Base-by-base conservation (phyloP, 2,888 invertebrate genomes). In the Calliscelio sp. region DNA sequence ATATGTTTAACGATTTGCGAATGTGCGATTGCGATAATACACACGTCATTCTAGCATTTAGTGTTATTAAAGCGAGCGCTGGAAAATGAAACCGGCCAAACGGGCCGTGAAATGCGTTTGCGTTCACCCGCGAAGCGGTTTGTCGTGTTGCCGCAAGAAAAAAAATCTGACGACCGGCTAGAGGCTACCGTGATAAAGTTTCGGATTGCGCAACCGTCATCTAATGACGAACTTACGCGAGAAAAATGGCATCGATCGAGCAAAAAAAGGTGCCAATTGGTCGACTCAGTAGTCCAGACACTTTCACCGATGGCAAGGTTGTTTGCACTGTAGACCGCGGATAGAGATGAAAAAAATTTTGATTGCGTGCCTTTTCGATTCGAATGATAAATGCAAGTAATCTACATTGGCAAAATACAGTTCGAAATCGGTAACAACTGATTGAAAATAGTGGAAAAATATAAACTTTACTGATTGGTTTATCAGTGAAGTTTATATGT, bases 31-130 rank as follows among this genome's bases (percentile, higher is more conserved):
- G 71, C 80, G 73, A 73, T 71, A 73, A 73, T 73, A 73, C 10
- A 32, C 49, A 66, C 74, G 74, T 81, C 80, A 44, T 53, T 51
- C 51, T 32, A 28, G 18, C 65, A 44, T 74, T 81, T 70, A 57
- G 80, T 24, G 66, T 73, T 74, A 73, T 74, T 74, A 81, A 57
- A 41, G 59, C 73, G 32, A 44, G 25, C 66, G 66, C 22, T 66
- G 73, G 57, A 74, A 81, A 74, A 81, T 10, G 57, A 74, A 71
- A 81, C 73, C 66, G 73, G 53, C 65, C 74, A 46, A 81, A 66
- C 80, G 53, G 38, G 80, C 73, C 65, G 59, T 59, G 51, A 65
- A 71, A 63, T 57, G 73, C 57, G 57, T 63, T 73, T 65, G 80
- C 65, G 49, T 73, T 71, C 80, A 65, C 71, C 63, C 53, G 57